Evolutionary conservation across 2,888 invertebrate genomes (phyloP).

Genomic region (Chymomyza procnemis): DNA sequence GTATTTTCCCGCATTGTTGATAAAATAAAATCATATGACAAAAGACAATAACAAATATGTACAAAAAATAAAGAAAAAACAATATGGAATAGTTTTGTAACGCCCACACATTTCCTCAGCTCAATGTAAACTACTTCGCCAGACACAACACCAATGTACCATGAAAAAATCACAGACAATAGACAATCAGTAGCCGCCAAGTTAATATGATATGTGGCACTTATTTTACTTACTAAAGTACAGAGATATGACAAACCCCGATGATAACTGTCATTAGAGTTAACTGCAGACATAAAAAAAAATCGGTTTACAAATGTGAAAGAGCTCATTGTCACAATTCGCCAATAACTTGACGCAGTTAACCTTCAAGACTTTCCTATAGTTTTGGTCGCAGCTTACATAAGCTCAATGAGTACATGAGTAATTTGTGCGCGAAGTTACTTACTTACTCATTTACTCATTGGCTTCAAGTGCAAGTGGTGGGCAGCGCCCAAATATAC

Average conservation of each 20-base stretch:
- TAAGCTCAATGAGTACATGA: not conserved
- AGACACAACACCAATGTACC: not conserved
- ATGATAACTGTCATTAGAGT: slow-evolving; percentile 18
- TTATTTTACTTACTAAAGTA: slow-evolving; percentile 9
- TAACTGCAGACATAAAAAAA: not conserved
- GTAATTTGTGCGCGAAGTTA: not conserved
- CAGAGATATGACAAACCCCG: slow-evolving; percentile 6
- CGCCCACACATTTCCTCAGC: slow-evolving; percentile 20
- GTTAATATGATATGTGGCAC: slow-evolving; percentile 18
- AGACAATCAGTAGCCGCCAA: not conserved
- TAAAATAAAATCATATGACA: not conserved
- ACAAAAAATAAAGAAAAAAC: not conserved
- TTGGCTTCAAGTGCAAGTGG: slow-evolving; percentile 9
- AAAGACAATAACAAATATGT: not conserved
- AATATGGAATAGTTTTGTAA: slow-evolving; percentile 5
- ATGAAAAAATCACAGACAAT: not conserved
- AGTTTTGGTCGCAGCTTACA: not conserved
- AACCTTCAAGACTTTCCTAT: slow-evolving; percentile 34
- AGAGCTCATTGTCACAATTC: slow-evolving; percentile 23
- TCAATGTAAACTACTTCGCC: not conserved
- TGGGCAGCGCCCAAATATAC: slow-evolving; percentile 26
- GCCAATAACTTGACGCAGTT: slow-evolving; percentile 45
- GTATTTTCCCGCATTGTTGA: slow-evolving; percentile 17
- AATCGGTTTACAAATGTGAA: slow-evolving; percentile 31
- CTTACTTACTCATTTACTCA: not conserved